Evolutionary conservation across 2,888 invertebrate species (phyloP), one percentile per base, ranked within the genome.

Genomic region (Taenaris catops): DNA sequence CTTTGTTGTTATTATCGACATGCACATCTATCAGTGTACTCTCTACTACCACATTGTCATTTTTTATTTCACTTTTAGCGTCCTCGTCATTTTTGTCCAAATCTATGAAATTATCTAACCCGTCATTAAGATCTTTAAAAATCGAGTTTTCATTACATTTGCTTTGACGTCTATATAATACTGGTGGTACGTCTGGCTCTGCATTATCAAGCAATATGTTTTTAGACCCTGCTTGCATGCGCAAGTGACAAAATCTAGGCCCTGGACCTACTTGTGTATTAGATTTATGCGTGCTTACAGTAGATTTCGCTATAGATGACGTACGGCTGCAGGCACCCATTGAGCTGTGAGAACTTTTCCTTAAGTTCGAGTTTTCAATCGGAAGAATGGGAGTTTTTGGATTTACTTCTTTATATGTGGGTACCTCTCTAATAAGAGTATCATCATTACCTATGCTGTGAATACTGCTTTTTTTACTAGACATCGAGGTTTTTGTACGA

Each of bases 171-270:
- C 91, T 91, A 53, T 94, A 94, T 20, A 94, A 75, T 16, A 94
- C 90, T 0, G 94, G 94, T 6, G 92, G 90, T 12, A 92, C 89
- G 46, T 89, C 89, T 24, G 92, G 91, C 50, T 93, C 92, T 16
- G 92, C 92, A 54, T 94, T 94, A 66, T 94, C 94, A 10, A 95
- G 76, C 2, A 95, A 75, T 53, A 95, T 93, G 63, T 94, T 95
- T 60, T 92, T 94, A 5, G 93, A 93, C 3, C 93, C 94, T 3
- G 91, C 91, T 55, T 94, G 94, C 54, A 94, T 88, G 18, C 93
- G 88, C 58, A 94, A 88, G 31, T 94, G 92, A 56, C 94, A 94
- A 53, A 93, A 91, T 44, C 94, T 87, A 1, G 94, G 93, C 1
- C 94, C 94, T 5, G 87, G 87, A 1, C 87, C 87, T 0, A 87